phyloP scores from a whole-genome alignment of 37 sponge, comb jelly and placozoan species.

The Tethya wilhelma region DNA sequence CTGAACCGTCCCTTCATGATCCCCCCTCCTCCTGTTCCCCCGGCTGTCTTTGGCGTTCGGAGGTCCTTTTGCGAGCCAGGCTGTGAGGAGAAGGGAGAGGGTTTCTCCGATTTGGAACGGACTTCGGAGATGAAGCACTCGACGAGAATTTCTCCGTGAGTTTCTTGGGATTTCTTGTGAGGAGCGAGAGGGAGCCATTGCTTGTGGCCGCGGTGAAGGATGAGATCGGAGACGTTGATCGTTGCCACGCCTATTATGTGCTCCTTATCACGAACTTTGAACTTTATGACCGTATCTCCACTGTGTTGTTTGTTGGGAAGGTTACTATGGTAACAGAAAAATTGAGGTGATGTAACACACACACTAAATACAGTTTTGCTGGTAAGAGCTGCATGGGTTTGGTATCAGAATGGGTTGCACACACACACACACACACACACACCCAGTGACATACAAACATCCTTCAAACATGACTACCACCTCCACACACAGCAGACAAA shows the following conservation, averaged over 20 bases:
- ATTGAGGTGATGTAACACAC: too few relatives aligned
- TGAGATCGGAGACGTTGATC: conserved; percentile 19
- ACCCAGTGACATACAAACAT: neutral
- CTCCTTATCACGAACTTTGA: conserved; percentile 81
- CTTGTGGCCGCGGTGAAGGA: neutral
- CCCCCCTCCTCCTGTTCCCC: conserved; percentile 1
- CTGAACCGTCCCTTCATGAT: neutral
- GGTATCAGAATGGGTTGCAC: too few relatives aligned
- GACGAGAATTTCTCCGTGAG: conserved; percentile 55
- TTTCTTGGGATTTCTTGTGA: conserved; percentile 54
- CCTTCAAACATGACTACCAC: neutral
- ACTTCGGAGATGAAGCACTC: conserved; percentile 45
- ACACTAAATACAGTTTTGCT: too few relatives aligned
- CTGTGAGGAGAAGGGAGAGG: conserved; percentile 9
- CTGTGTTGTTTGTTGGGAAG: neutral
- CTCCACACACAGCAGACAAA: too few relatives aligned
- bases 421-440: too few relatives aligned
- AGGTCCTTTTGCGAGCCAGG: conserved; percentile 35
- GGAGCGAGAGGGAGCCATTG: conserved; percentile 63
- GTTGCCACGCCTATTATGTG: conserved; percentile 64
- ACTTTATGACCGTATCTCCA: conserved; percentile 43
- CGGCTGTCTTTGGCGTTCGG: neutral
- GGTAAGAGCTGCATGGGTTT: too few relatives aligned
- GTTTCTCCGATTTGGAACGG: conserved; percentile 1
- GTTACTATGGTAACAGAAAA: too few relatives aligned